These are phyloP conservation scores for Boulengeromyrus knoepffleri DNA, from an alignment of 2,113 vertebrate species.

Conservation along the genomic window DNA sequence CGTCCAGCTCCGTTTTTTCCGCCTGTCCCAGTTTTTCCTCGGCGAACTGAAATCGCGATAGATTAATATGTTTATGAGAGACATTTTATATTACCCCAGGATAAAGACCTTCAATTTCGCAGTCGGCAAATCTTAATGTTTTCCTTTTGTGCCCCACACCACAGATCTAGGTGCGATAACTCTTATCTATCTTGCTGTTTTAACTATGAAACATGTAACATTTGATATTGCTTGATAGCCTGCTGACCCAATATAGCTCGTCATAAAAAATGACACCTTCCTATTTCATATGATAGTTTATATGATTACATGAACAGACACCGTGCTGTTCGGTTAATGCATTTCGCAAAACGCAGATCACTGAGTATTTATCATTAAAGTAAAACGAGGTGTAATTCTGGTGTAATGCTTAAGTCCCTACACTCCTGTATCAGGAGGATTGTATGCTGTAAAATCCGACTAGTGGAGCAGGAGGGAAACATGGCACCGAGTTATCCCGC, in stretches of 20 bases:
- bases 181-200: neutral
- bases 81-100: neutral
- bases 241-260: neutral
- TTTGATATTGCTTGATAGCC: neutral
- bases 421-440: neutral
- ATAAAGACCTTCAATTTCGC: neutral
- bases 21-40: slow-evolving; percentile 97
- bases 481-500: neutral
- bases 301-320: neutral
- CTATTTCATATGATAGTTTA: neutral
- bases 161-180: neutral
- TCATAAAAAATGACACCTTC: neutral
- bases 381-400: neutral
- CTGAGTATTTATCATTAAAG: neutral
- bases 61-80: neutral
- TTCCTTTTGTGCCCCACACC: neutral
- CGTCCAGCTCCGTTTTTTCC: slow-evolving; percentile 95
- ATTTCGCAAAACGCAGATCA: neutral
- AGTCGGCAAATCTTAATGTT: neutral
- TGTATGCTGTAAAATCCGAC: neutral
- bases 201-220: neutral
- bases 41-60: slow-evolving; percentile 70
- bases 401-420: neutral
- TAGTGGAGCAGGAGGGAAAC: neutral
- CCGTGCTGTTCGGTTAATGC: neutral